Evolutionary conservation across 2,797 vertebrate genomes (phyloP), one percentile per base, ranked within the genome.

Genomic region (Coregonus sp.): DNA sequence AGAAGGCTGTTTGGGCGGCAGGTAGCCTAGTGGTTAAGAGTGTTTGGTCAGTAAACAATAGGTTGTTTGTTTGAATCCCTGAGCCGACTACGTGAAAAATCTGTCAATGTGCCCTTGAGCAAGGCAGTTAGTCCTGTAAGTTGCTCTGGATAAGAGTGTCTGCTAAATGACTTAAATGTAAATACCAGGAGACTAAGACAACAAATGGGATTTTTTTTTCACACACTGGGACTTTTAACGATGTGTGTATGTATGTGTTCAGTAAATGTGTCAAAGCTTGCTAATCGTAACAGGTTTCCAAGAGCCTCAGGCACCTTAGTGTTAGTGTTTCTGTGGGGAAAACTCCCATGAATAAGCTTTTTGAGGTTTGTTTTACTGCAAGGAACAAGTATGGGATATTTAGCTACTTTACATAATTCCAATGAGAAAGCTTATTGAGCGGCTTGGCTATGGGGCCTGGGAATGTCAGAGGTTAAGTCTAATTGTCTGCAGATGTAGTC

Each of bases 381-480:
- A 40, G 18, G 9, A 70, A n/a, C 20, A 70, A 47, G 20, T 54
- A 5, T 50, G 12, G n/a, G 37, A 31, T 29, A 66, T 68, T 68
- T 31, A 51, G 29, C 67, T 68, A n/a, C 65, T 75, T 40, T 20
- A 20, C 59, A 29, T 75, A 72, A 67, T 79, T 35, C 56, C 47
- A 67, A 73, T 37, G 71, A 33, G 61, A 78, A 37, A 7, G 18
- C 6, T 25, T 70, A 75, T 79, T 79, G 73, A 70, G 73, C 54
- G 31, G 68, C 37, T 70, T 71, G 33, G 18, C 73, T 50, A 47
- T 6, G 37, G 37, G 66, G 25, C 73, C 54, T 61, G 63, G 52
- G 67, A 69, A 70, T 50, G 73, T 54, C 72, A 79, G 59, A 47
- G 78, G 73, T 79, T 59, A 71, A 20, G 50, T 20, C 78, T 75